phyloP scores from a whole-genome alignment of 2,888 invertebrate genomes.

The Lymantria monacha region DNA sequence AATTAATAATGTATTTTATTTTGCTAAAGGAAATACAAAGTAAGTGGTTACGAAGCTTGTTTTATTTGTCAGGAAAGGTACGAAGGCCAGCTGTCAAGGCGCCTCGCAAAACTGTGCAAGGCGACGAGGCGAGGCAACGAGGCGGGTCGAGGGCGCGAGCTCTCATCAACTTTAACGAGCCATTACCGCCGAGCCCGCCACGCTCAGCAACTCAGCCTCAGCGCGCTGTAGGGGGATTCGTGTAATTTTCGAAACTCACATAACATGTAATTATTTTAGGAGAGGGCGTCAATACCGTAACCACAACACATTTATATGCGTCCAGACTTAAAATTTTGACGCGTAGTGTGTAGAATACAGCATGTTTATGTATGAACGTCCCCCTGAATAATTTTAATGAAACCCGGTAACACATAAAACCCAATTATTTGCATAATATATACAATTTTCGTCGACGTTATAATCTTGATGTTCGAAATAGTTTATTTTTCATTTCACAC shows the following conservation, averaged over 20 bases:
- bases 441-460: constrained; percentile 15
- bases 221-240: constrained; percentile 52
- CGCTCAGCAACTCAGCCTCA: constrained; percentile 40
- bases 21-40: too few species aligned
- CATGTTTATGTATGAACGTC: constrained; percentile 32
- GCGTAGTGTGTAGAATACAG: constrained; percentile 13
- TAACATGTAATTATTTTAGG: constrained; percentile 76
- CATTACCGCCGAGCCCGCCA: constrained; percentile 59
- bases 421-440: constrained; percentile 26
- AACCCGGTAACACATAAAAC: constrained; percentile 22
- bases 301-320: constrained; percentile 63
- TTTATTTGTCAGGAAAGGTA: constrained; percentile 33
- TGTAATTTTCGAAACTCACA: constrained; percentile 74
- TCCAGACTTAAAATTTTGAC: constrained; percentile 43
- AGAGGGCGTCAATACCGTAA: constrained; percentile 71
- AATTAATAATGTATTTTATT: too few species aligned
- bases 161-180: constrained; percentile 80
- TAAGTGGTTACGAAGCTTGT: constrained; percentile 34
- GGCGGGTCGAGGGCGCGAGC: constrained; percentile 57
- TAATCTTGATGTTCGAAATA: constrained; percentile 11
- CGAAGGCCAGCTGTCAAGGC: constrained; percentile 48
- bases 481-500: constrained; percentile 8
- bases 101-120: constrained; percentile 30
- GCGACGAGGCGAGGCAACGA: constrained; percentile 38
- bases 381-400: constrained; percentile 24